These are phyloP conservation scores for Danio tinwini DNA, from an alignment of 2,797 vertebrate genomes.

Conservation along the genomic window DNA sequence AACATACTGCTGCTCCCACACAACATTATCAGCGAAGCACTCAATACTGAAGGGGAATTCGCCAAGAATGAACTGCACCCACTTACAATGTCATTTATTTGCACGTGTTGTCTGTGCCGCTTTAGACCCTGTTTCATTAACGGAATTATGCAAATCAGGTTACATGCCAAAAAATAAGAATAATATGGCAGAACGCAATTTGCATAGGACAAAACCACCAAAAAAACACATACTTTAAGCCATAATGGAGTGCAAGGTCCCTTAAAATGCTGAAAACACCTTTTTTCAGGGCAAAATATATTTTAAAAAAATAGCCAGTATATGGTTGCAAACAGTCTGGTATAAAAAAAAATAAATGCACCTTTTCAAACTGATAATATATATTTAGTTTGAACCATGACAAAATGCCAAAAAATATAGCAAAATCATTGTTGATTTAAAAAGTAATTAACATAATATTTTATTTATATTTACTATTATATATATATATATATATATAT, in stretches of 20 bases:
- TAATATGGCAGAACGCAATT: neutral
- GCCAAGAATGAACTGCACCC: neutral
- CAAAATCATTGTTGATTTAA: neutral
- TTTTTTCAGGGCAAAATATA: no score
- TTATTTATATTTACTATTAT: no score
- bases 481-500: no score
- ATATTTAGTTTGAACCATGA: neutral
- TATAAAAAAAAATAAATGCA: neutral
- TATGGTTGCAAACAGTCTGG: neutral
- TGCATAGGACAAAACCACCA: neutral
- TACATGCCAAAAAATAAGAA: neutral
- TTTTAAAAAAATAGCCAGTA: no score
- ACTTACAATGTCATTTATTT: constrained; percentile 17
- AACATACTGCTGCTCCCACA: constrained; percentile 16
- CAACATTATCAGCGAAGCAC: constrained; percentile 18
- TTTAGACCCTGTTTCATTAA: constrained; percentile 4
- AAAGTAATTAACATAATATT: no score
- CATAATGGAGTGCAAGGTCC: neutral
- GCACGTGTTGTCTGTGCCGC: constrained; percentile 11
- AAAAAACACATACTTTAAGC: neutral
- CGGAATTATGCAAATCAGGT: constrained; percentile 20
- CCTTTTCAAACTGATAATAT: neutral
- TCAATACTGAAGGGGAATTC: constrained; percentile 2
- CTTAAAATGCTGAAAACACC: neutral
- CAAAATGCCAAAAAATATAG: neutral